These are phyloP conservation scores for Origma solitaria DNA, from an alignment of 2,113 vertebrate genomes.

Conservation along the genomic window DNA sequence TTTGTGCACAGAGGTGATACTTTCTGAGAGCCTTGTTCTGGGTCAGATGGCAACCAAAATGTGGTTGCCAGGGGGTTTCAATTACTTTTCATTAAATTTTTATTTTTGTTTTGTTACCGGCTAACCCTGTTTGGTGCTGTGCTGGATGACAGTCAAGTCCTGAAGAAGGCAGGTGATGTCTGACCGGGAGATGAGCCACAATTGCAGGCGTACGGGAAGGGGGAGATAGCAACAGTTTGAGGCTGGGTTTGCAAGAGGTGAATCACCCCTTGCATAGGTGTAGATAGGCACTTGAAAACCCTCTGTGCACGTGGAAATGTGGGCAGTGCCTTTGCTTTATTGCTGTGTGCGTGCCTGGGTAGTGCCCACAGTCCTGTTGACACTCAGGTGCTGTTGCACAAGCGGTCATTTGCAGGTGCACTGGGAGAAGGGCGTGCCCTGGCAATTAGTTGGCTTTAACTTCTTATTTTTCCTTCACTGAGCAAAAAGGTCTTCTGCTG, in stretches of 20 bases:
- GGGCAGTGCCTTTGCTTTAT: background rate
- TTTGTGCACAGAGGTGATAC: background rate
- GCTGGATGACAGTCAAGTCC: background rate
- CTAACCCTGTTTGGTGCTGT: background rate
- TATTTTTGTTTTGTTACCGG: background rate
- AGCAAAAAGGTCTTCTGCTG: background rate
- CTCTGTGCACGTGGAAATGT: background rate
- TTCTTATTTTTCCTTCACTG: background rate
- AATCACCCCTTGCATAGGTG: background rate
- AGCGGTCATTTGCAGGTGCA: background rate
- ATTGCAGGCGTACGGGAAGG: background rate
- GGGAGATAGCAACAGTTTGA: background rate
- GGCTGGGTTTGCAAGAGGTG: background rate
- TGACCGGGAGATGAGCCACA: background rate
- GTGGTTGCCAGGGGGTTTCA: background rate
- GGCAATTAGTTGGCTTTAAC: background rate
- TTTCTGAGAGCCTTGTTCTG: rapidly evolving
- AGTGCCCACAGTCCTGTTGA: background rate
- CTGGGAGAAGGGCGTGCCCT: background rate
- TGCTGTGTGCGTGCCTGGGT: background rate
- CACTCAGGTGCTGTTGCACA: background rate
- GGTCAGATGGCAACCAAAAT: background rate
- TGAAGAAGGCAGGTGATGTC: background rate
- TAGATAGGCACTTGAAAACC: background rate
- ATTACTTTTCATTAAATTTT: too few relatives aligned